Conservation (phyloP, 2,113 vertebrate genomes). For the Tylochromis polylepis region DNA sequence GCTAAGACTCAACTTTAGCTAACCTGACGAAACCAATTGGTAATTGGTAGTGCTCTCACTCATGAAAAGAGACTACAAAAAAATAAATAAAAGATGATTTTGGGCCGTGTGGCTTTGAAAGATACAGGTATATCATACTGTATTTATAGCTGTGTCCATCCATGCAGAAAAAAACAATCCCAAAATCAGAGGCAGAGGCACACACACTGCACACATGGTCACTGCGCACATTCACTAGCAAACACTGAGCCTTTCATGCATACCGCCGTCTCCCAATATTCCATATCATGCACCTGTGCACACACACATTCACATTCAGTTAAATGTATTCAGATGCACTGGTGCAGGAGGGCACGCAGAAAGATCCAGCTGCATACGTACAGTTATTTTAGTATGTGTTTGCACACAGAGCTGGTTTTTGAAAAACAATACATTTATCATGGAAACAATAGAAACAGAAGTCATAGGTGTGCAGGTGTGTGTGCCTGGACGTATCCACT, state of each 20-base stretch:
- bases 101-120: conserved; percentile 8
- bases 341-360: conserved; percentile 13
- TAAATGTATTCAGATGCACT: conserved; percentile 27
- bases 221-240: conserved; percentile 21
- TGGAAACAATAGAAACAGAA: neutral
- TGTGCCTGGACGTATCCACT: neutral
- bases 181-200: conserved; percentile 30
- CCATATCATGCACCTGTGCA: conserved; percentile 42
- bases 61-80: neutral
- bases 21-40: neutral
- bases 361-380: conserved; percentile 19
- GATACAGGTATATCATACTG: conserved; percentile 6
- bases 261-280: conserved; percentile 8
- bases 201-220: conserved; percentile 15
- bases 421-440: conserved; percentile 30
- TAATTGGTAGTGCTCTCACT: neutral
- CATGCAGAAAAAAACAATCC: conserved; percentile 47
- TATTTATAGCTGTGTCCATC: conserved; percentile 22
- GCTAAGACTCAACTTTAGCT: neutral
- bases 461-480: conserved; percentile 4
- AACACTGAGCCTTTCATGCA: conserved; percentile 25
- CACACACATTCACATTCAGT: conserved; percentile 43
- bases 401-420: neutral
- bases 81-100: neutral
- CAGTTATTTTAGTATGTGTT: conserved; percentile 2